These are phyloP conservation scores for Synergus umbraculus DNA, from an alignment of 2,888 invertebrate genomes.

Conservation along the genomic window DNA sequence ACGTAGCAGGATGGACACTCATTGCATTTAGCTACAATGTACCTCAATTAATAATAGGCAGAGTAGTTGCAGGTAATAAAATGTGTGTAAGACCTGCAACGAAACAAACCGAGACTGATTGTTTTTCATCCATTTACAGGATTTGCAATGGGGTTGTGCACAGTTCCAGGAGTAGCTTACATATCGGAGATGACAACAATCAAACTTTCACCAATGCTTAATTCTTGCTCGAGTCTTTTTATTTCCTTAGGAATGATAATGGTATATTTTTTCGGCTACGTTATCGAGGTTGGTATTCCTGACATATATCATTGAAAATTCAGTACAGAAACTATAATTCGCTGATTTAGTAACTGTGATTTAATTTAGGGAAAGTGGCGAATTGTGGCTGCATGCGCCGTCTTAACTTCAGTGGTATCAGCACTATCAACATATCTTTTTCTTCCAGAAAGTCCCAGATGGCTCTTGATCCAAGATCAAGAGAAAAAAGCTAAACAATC, in stretches of 20 bases:
- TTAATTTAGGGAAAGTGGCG: slow-evolving; percentile 24
- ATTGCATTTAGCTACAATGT: slow-evolving; percentile 31
- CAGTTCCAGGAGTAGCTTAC: slow-evolving; percentile 78
- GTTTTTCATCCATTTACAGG: slow-evolving; percentile 60
- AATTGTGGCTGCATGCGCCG: slow-evolving; percentile 23
- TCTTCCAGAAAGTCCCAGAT: slow-evolving; percentile 78
- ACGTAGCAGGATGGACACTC: slow-evolving; percentile 9
- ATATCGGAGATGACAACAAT: slow-evolving; percentile 78
- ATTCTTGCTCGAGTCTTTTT: slow-evolving; percentile 74
- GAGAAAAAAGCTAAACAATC: slow-evolving; percentile 74
- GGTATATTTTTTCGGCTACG: slow-evolving; percentile 38
- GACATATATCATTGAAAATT: neutral
- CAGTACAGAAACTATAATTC: neutral
- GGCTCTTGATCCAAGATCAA: slow-evolving; percentile 77
- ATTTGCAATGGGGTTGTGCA: slow-evolving; percentile 77
- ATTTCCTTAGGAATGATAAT: slow-evolving; percentile 19
- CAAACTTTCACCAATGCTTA: slow-evolving; percentile 76
- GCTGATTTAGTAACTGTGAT: neutral
- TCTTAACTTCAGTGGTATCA: slow-evolving; percentile 64
- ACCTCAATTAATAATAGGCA: slow-evolving; percentile 26
- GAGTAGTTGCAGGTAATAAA: slow-evolving; percentile 1
- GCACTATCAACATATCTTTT: slow-evolving; percentile 72
- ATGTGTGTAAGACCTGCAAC: neutral
- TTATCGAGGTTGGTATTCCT: slow-evolving; percentile 24
- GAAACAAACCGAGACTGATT: neutral